phyloP scores from a whole-genome alignment of 2,113 vertebrate species.

The Arvicanthis niloticus region DNA sequence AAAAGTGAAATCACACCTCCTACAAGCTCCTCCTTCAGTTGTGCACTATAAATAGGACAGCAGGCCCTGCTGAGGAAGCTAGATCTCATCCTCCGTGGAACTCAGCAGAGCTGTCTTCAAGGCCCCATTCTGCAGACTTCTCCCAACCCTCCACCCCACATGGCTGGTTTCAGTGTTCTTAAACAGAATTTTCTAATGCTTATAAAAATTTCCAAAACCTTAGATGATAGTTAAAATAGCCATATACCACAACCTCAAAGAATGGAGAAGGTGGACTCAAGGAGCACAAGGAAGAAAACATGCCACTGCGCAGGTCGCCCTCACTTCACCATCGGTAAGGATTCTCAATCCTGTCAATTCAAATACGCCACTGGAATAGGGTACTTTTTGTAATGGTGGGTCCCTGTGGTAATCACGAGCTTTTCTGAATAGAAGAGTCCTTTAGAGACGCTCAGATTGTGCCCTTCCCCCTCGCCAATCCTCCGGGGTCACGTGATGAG shows the following conservation, averaged over 20 bases:
- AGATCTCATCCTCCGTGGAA: not conserved
- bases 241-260: not conserved
- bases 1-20: not conserved
- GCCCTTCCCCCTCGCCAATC: not conserved
- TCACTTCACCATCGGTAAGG: rapidly evolving
- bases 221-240: not conserved
- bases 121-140: not conserved
- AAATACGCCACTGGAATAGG: not conserved
- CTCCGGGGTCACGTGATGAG: not conserved
- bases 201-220: not conserved
- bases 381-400: not conserved
- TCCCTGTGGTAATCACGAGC: not conserved
- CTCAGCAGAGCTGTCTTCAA: not conserved
- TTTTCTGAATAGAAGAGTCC: not conserved
- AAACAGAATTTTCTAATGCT: not conserved
- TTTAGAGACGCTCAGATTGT: not conserved
- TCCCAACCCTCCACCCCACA: not conserved
- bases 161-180: not conserved
- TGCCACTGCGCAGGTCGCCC: rapidly evolving
- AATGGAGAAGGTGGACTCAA: not conserved
- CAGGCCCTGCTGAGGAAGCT: not conserved
- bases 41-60: constrained; percentile 59
- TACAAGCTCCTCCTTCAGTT: not conserved
- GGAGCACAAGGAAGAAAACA: not conserved
- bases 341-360: not conserved